Conservation (phyloP, 2,888 invertebrate genomes). For the Sesamia inferens region DNA sequence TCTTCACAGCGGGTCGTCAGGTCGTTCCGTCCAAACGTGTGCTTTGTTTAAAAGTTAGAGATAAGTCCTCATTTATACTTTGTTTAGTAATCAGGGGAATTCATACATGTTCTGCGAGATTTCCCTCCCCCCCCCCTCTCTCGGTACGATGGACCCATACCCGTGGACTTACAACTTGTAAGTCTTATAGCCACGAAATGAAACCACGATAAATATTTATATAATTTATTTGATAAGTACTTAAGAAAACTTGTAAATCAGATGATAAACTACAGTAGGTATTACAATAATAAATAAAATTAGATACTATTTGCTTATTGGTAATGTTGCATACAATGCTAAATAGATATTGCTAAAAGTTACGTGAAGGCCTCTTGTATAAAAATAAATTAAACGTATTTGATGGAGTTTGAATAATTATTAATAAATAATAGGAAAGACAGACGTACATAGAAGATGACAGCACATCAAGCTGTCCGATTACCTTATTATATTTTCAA, state of each 20-base stretch:
- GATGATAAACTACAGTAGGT: constrained; percentile 31
- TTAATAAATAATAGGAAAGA: neutral
- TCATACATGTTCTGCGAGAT: too few species aligned
- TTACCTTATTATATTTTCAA: too few species aligned
- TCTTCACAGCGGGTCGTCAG: too few species aligned
- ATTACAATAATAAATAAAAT: constrained; percentile 39
- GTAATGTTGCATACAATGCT: constrained; percentile 16
- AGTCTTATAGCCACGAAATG: neutral
- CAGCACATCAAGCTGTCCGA: too few species aligned
- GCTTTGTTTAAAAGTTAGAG: too few species aligned
- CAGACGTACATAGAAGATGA: neutral
- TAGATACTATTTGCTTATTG: constrained; percentile 43
- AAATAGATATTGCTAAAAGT: constrained; percentile 46
- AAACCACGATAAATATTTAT: constrained; percentile 24
- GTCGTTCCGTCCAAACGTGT: too few species aligned
- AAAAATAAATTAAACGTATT: constrained; percentile 2
- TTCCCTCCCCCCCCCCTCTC: too few species aligned
- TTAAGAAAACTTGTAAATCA: constrained; percentile 50
- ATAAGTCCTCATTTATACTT: too few species aligned
- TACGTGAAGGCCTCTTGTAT: constrained; percentile 49
- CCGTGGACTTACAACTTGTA: too few species aligned
- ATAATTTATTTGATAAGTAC: constrained; percentile 51
- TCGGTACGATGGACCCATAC: too few species aligned
- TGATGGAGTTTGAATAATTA: neutral
- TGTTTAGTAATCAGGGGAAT: too few species aligned